These are phyloP conservation scores for Haliaeetus leucogaster DNA, from an alignment of 2,113 vertebrate genomes.

Conservation along the genomic window DNA sequence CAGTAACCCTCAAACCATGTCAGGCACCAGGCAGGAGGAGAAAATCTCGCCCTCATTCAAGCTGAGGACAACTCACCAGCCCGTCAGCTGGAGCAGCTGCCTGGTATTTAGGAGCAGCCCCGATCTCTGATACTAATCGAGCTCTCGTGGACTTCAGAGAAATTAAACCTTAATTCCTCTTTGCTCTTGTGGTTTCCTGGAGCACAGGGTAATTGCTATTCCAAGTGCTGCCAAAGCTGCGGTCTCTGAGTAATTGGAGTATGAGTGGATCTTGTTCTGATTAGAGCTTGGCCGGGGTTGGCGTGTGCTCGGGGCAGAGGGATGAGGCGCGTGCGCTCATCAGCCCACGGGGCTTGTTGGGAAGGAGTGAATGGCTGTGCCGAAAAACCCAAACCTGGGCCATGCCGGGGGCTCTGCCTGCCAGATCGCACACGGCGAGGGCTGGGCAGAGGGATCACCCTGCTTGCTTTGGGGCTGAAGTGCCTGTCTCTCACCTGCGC, in stretches of 20 bases:
- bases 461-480: not conserved
- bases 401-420: not conserved
- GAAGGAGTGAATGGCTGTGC: not conserved
- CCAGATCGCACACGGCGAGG: accelerated
- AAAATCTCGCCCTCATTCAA: not conserved
- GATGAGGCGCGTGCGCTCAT: not conserved
- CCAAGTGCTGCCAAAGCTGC: constrained; percentile 2
- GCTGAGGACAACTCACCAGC: not conserved
- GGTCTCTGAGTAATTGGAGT: constrained; percentile 20
- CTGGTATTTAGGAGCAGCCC: not conserved
- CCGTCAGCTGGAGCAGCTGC: not conserved
- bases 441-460: not conserved
- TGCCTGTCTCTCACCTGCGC: not conserved
- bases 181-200: constrained; percentile 49
- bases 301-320: not conserved
- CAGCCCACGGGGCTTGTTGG: not conserved
- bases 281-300: not conserved
- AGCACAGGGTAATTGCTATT: not conserved
- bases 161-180: constrained; percentile 20
- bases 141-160: not conserved
- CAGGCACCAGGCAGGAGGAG: not conserved
- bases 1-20: accelerated
- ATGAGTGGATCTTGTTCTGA: not conserved
- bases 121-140: not conserved
- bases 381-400: not conserved